phyloP scores from a whole-genome alignment of 2,888 invertebrate species.

The Siphlonurus alternatus region DNA sequence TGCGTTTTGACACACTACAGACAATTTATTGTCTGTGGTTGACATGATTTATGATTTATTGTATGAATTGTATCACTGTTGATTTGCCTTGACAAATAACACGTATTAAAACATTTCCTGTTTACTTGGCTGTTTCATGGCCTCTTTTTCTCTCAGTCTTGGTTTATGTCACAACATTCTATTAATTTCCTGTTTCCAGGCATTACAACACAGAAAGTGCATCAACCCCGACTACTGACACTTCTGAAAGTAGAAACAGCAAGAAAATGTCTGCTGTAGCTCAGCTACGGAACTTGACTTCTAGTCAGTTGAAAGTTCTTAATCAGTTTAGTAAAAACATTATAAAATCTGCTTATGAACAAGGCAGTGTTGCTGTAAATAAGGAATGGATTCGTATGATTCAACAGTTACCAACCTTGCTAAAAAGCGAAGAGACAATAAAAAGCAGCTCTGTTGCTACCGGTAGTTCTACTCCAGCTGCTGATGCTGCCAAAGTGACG shows the following conservation, averaged over 20 bases:
- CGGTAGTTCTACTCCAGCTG: background rate
- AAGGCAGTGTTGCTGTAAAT: constrained; percentile 28
- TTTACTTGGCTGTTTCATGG: too few species aligned
- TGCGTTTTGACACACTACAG: too few species aligned
- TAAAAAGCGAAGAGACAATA: constrained; percentile 22
- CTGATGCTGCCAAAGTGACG: too few species aligned
- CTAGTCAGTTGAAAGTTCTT: constrained; percentile 31
- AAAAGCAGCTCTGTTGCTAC: background rate
- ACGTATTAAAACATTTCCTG: too few species aligned
- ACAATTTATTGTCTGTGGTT: too few species aligned
- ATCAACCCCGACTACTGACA: background rate
- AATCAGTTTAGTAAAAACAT: constrained; percentile 30
- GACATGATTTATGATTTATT: too few species aligned
- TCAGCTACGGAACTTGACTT: constrained; percentile 24
- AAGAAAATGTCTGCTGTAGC: constrained; percentile 24
- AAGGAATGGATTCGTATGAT: constrained; percentile 33
- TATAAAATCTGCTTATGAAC: constrained; percentile 28
- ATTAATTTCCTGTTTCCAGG: too few species aligned
- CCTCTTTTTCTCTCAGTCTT: too few species aligned
- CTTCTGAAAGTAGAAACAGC: constrained; percentile 3
- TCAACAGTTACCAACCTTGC: constrained; percentile 29
- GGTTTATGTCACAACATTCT: too few species aligned
- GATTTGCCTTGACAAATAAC: too few species aligned
- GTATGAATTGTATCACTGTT: too few species aligned
- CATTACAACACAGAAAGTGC: background rate